Evolutionary conservation across 2,113 vertebrate species (phyloP), one percentile per base, ranked within the genome.

Genomic region (Malaclemys terrapin): DNA sequence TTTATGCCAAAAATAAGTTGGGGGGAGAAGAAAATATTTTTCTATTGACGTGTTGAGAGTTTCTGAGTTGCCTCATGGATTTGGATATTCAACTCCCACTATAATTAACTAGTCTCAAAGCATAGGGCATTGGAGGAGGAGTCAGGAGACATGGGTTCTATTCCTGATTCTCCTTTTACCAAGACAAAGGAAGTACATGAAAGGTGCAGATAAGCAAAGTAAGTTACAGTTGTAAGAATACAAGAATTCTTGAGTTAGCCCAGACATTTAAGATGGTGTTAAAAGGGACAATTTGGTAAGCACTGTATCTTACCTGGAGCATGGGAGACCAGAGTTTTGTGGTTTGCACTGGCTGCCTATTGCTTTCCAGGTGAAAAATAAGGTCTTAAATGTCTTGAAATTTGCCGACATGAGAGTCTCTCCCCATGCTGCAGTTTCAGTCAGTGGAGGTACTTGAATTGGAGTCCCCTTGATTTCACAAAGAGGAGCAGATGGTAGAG

Each of bases 331-430:
- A 2, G 12, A 42, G 5, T 35, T n/a, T 85, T 81, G 47, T 22
- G 25, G 57, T 59, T 27, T 59, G 11, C 57, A 59, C 25, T 59
- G 57, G 27, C 52, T 69, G n/a, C 56, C 82, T 69, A 10, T 49
- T 76, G 45, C 27, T 87, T 69, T 45, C 10, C 54, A 54, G 59
- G n/a, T 29, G 27, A 27, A 59, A 59, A 59, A 59, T 59, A 59
- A 59, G 27, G 57, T 59, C 16, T 22, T 13, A 1, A 0, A 3
- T 0, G 27, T 0, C 24, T 88, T 31, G 82, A n/a, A 17, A n/a
- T 22, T 75, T 53, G 31, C 17, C 72, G 12, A n/a, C 13, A 49
- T 7, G 31, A 1, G 57, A 20, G 8, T 4, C 0, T 0, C 25
- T 22, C 42, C 5, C n/a, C 13, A 2, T 14, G 2, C 47, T 31